A percentile compares a stretch with the other conserved stretches of the same genome.
These are phyloP conservation scores for Symphodus melops DNA, from an alignment of 2,113 vertebrate species.

Conservation along the genomic window DNA sequence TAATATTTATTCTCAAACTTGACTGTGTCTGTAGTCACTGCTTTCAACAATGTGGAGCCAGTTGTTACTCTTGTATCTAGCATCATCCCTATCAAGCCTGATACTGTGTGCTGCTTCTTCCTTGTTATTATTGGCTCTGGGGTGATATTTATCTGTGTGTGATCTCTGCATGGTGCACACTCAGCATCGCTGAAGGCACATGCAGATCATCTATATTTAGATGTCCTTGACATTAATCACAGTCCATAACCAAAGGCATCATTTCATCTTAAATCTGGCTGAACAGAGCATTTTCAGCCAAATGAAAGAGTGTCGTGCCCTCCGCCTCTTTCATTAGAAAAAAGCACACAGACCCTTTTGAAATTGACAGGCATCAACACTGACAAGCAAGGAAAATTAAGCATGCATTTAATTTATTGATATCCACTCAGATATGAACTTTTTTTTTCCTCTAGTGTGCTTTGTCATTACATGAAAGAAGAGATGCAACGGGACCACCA, in stretches of 20 bases:
- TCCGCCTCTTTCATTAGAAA: slow-evolving; percentile 80
- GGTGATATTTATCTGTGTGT: slow-evolving; percentile 43
- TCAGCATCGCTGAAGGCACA: slow-evolving; percentile 51
- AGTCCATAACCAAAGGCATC: slow-evolving; percentile 77
- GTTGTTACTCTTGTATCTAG: background rate
- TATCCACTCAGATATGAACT: slow-evolving; percentile 46
- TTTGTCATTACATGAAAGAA: slow-evolving; percentile 44
- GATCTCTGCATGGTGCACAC: slow-evolving; percentile 43
- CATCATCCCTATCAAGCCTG: slow-evolving; percentile 12
- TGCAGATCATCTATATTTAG: slow-evolving; percentile 71
- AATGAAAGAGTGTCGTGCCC: slow-evolving; percentile 72
- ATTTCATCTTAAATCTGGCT: slow-evolving; percentile 82
- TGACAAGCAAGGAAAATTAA: slow-evolving; percentile 75
- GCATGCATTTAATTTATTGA: slow-evolving; percentile 76
- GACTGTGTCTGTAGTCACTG: background rate
- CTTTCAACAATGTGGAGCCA: background rate
- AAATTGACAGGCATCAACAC: slow-evolving; percentile 73
- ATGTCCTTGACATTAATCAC: slow-evolving; percentile 80
- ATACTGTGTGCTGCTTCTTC: slow-evolving; percentile 12
- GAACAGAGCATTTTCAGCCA: slow-evolving; percentile 60
- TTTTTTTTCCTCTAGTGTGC: slow-evolving; percentile 42
- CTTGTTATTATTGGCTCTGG: slow-evolving; percentile 44
- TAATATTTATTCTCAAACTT: background rate
- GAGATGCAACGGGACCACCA: slow-evolving; percentile 25
- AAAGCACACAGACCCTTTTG: slow-evolving; percentile 60